phyloP scores from a whole-genome alignment of 2,797 vertebrate species.

The Phoeniculus purpureus region DNA sequence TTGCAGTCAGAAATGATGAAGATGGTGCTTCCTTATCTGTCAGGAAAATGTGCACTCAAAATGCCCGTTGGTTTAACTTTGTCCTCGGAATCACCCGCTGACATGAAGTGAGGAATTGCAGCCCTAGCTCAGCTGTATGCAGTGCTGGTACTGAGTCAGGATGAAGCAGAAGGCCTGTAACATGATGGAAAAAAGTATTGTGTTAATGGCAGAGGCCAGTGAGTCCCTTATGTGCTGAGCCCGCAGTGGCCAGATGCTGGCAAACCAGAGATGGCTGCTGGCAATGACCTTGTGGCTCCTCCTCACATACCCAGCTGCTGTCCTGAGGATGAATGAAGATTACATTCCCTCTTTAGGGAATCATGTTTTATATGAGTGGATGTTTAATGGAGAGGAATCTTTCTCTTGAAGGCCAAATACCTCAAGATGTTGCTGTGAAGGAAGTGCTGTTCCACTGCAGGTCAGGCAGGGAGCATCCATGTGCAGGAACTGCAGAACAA shows the following conservation, averaged over 20 bases:
- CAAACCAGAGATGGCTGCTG: neutral
- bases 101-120: neutral
- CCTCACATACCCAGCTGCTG: neutral
- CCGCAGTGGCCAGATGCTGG: neutral
- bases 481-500: neutral
- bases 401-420: neutral
- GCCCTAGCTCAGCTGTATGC: neutral
- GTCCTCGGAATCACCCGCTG: neutral
- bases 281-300: neutral
- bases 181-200: accelerated
- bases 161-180: neutral
- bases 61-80: neutral
- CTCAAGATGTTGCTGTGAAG: neutral
- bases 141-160: neutral
- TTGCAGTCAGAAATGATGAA: neutral
- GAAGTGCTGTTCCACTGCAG: neutral
- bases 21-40: neutral
- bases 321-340: neutral
- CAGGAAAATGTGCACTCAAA: neutral
- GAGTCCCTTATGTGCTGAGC: neutral
- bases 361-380: neutral
- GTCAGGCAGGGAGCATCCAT: neutral
- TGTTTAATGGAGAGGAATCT: neutral
- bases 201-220: neutral
- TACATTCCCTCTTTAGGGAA: neutral